phyloP scores from a whole-genome alignment of 1,140 invertebrate species.

The Luehdorfia chinensis region DNA sequence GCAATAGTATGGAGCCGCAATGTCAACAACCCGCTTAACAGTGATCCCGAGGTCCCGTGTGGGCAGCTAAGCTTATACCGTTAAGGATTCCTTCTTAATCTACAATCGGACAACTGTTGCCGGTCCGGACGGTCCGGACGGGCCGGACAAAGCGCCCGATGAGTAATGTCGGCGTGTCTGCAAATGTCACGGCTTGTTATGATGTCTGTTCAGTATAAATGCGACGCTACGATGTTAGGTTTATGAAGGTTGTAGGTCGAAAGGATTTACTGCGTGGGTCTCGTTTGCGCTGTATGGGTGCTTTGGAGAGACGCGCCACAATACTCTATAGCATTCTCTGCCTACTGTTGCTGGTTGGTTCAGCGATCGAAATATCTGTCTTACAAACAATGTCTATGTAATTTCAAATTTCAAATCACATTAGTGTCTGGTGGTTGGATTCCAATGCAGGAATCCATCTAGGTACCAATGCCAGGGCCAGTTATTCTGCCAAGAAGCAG shows the following conservation, averaged over 20 bases:
- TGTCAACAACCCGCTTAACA: conserved; percentile 27
- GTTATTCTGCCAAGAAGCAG: too few species aligned
- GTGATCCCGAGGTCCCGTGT: conserved; percentile 37
- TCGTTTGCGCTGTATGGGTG: too few species aligned
- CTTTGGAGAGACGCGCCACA: too few species aligned
- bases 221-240: background rate
- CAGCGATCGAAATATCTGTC: too few species aligned
- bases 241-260: conserved; percentile 8
- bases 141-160: conserved; percentile 55
- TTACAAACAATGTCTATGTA: too few species aligned
- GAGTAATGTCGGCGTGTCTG: conserved; percentile 53
- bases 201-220: conserved; percentile 21
- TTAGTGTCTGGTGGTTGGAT: too few species aligned
- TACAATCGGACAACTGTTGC: conserved; percentile 56
- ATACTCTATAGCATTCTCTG: too few species aligned
- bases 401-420: too few species aligned
- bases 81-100: conserved; percentile 55
- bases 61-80: conserved; percentile 44
- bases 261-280: background rate
- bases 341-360: too few species aligned
- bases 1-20: conserved; percentile 1
- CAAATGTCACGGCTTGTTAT: conserved; percentile 56
- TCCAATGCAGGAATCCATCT: too few species aligned
- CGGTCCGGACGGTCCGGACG: conserved; percentile 25
- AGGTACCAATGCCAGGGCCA: too few species aligned